phyloP scores from a whole-genome alignment of 2,888 invertebrate species.

The Polyploca ridens region DNA sequence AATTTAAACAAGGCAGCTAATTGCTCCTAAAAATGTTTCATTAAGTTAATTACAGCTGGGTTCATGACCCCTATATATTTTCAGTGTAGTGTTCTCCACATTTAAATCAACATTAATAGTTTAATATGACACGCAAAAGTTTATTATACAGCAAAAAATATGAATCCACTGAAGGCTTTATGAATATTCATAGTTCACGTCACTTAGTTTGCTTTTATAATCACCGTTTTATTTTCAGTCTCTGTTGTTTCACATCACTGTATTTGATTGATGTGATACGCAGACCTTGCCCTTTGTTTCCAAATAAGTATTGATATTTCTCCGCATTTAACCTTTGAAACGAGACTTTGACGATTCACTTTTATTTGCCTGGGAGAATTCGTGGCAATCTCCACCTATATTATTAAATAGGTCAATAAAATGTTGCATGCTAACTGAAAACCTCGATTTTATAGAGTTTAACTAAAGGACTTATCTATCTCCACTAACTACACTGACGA shows the following conservation, averaged over 20 bases:
- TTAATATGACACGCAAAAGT: neutral
- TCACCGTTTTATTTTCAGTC: conserved; percentile 13
- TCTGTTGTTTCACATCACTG: conserved; percentile 24
- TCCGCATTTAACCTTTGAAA: conserved; percentile 13
- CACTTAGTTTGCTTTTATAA: neutral
- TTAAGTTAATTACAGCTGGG: neutral
- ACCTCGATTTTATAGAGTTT: too few species aligned
- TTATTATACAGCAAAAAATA: neutral
- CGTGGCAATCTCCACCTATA: too few species aligned
- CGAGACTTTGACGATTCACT: too few species aligned
- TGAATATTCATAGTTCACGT: neutral
- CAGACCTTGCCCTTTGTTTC: conserved; percentile 29
- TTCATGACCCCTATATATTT: neutral
- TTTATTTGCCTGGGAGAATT: too few species aligned
- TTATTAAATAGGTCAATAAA: too few species aligned
- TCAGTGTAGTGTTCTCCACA: neutral
- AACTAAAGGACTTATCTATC: too few species aligned
- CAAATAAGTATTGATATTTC: conserved; percentile 16
- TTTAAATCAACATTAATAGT: too few species aligned
- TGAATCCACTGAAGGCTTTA: neutral
- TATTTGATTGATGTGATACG: conserved; percentile 28
- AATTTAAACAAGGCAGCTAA: too few species aligned
- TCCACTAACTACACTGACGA: too few species aligned
- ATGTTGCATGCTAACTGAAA: too few species aligned
- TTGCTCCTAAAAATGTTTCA: too few species aligned